Evolutionary conservation across 2,888 invertebrate species (phyloP), one percentile per base, ranked within the genome.

Genomic region (Melanargia galathea): DNA sequence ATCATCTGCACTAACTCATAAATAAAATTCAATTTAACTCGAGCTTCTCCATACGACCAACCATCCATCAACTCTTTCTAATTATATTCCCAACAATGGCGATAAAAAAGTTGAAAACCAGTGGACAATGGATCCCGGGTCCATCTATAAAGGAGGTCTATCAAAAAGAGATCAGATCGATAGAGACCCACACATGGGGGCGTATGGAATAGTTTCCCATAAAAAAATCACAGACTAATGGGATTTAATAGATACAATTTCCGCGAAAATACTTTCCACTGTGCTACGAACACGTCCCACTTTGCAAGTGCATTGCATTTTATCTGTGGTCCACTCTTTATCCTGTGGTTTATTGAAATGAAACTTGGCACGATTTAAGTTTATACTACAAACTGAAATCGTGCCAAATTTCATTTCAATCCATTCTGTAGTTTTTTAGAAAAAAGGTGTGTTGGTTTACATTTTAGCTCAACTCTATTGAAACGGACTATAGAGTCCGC

Each of bases 111-210:
- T 74, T 75, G 71, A 79, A 84, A 78, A 78, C 75, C 75, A 77
- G 79, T 77, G 90, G 90, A 90, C 90, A 90, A 91, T 87, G 69
- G 77, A 74, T 63, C 64, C 72, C 71, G 65, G 80, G 88, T 88
- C 87, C 83, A 85, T 87, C 83, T 72, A 60, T 59, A 69, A 67
- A 70, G 69, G 73, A 86, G 86, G 89, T 91, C 86, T 90, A 91
- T 91, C 89, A 90, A 89, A 89, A 83, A 81, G 79, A 90, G 90
- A 91, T 90, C 89, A 88, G 79, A 86, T 83, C 86, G 88, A 87
- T 89, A 87, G 80, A 58, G 58, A 66, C 80, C 80, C 80, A 87
- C 90, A 75, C 79, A 80, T 77, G 87, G 83, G 85, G 90, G 86
- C 87, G 87, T 84, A 83, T 74, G 79, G 80, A 83, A 86, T 78